A percentile compares a stretch with the other conserved stretches of the same genome.
phyloP scores from a whole-genome alignment of 2,797 vertebrate genomes.

The Anabas testudineus region DNA sequence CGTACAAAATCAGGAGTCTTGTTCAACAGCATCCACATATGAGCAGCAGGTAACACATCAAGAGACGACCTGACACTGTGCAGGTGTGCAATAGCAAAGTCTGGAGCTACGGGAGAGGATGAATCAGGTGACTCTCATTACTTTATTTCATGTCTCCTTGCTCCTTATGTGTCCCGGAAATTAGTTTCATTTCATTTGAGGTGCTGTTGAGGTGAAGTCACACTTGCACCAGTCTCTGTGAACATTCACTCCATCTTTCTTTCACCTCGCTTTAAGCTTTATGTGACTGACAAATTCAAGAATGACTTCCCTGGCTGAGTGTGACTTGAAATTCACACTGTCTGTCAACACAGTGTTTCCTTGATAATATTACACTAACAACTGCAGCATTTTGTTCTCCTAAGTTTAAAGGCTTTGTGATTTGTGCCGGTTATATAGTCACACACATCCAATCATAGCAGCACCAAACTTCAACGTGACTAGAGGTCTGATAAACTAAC shows the following conservation, averaged over 20 bases:
- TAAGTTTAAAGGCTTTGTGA: background rate
- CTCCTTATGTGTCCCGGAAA: background rate
- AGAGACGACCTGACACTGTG: conserved; percentile 17
- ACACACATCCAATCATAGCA: too few relatives aligned
- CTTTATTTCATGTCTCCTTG: background rate
- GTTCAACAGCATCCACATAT: too few relatives aligned
- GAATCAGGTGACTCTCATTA: conserved; percentile 24
- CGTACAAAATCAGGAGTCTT: too few relatives aligned
- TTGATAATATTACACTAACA: background rate
- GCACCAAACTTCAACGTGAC: too few relatives aligned
- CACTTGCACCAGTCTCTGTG: background rate
- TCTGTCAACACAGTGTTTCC: background rate
- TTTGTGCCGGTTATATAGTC: too few relatives aligned
- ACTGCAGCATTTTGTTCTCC: background rate
- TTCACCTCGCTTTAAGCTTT: conserved; percentile 1
- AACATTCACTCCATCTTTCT: background rate
- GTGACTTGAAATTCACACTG: background rate
- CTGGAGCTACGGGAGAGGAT: conserved; percentile 22
- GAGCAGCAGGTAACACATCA: conserved; percentile 43
- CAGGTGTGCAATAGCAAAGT: conserved; percentile 33
- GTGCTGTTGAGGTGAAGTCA: conserved; percentile 2
- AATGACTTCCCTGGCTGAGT: background rate
- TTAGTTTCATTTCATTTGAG: background rate
- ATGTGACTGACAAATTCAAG: background rate
- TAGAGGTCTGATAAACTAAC: too few relatives aligned